Evolutionary conservation across 2,797 vertebrate species (phyloP), one percentile per base, ranked within the genome.

Genomic region (Myotis planiceps): DNA sequence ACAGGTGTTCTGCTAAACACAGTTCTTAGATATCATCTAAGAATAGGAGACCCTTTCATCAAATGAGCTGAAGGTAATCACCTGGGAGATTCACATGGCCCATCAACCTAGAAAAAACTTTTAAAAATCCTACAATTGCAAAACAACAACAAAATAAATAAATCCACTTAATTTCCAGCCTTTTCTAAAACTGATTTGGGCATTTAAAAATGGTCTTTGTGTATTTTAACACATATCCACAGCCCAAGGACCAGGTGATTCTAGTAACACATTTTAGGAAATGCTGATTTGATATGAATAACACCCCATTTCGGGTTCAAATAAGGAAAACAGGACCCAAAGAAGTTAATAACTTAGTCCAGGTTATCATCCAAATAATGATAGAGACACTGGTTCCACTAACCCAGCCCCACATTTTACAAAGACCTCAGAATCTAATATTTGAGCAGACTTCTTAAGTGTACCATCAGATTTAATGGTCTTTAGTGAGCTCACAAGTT

Each of bases 1-100:
- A 94, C 79, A 87, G 2, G 16, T 68, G 29, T 63, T 93, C 49
- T 42, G 21, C 55, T 88, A 25, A 49, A 49, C 76, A 81, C 14
- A 16, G 18, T 42, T 72, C 16, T 42, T 37, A 47, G 34, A 34
- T 37, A 74, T 29, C 63, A 6, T 88, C 80, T 92, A 80, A 84
- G 34, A 94, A 95, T 37, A 94, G 58, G 23, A 18, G 16, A 69
- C 69, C 15, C 8, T 95, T 91, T 86, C 45, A 88, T 97, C 10
- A 58, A 78, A 72, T 25, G 5, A 79, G 13, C 37, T 87, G 65
- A 88, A 53, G 29, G 9, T 18, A 68, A 93, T 95, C 42, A 90
- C 6, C 66, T 53, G 10, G 27, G 42, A 88, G 66, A 76, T 8
- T 72, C 49, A 68, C 34, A n/a, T 42, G 15, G 15, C 63, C 29